Conservation (phyloP, 2,888 invertebrate genomes). For the Pasiphila rectangulata region DNA sequence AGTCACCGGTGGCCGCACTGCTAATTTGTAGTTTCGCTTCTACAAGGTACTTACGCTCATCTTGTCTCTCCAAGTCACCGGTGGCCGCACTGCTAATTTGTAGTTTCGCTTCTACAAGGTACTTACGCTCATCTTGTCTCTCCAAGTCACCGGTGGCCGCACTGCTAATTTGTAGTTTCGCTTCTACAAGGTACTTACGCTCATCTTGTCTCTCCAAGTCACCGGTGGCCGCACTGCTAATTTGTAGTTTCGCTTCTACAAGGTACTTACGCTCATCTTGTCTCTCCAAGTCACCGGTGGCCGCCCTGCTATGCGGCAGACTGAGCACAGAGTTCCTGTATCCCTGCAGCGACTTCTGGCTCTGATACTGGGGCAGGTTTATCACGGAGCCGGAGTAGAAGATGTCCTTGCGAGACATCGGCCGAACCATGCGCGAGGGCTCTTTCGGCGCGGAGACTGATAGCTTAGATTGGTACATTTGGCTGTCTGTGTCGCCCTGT, state of each 20-base stretch:
- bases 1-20: no score
- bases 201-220: slow-evolving; percentile 85
- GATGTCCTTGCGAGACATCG: slow-evolving; percentile 96
- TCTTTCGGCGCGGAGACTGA: slow-evolving; percentile 75
- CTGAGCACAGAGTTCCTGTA: slow-evolving; percentile 96
- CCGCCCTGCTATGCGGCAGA: slow-evolving; percentile 86
- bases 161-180: no score
- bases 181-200: no score
- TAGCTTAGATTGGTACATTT: slow-evolving; percentile 85
- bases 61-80: no score
- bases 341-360: slow-evolving; percentile 93
- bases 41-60: no score
- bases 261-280: no score
- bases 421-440: slow-evolving; percentile 87
- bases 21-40: no score
- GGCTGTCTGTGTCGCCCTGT: slow-evolving; percentile 84
- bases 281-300: slow-evolving; percentile 82
- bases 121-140: no score
- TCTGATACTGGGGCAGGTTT: slow-evolving; percentile 95
- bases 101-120: no score
- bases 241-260: no score
- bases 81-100: no score
- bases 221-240: slow-evolving; percentile 80
- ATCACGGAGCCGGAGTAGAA: slow-evolving; percentile 98
- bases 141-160: no score